These are phyloP conservation scores for Alauda arvensis DNA, from an alignment of 2,797 vertebrate species.

Conservation along the genomic window DNA sequence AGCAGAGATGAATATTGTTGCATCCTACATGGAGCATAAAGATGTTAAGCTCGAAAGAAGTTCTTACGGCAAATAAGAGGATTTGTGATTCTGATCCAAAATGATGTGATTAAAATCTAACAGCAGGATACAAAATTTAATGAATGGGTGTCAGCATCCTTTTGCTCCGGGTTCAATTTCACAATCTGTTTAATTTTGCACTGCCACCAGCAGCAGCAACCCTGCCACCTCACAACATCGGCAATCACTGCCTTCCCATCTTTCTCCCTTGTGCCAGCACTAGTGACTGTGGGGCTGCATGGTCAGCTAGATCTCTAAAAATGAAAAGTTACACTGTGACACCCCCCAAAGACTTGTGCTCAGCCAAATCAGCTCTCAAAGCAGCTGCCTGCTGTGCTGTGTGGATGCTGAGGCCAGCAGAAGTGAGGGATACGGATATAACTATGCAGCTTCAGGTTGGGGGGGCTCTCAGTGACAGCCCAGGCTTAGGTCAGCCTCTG, in stretches of 20 bases:
- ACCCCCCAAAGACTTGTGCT: constrained; percentile 3
- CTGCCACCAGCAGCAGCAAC: neutral
- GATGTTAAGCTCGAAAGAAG: constrained; percentile 43
- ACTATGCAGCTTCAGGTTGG: neutral
- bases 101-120: constrained; percentile 53
- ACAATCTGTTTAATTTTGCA: constrained; percentile 25
- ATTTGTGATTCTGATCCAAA: constrained; percentile 53
- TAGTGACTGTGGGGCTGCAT: neutral
- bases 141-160: constrained; percentile 22
- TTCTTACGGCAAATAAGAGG: constrained; percentile 34
- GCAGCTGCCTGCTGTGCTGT: constrained; percentile 19
- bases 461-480: neutral
- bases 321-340: neutral
- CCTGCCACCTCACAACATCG: neutral
- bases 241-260: neutral
- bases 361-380: constrained; percentile 34
- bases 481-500: constrained; percentile 27
- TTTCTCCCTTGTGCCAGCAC: constrained; percentile 13
- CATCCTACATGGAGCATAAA: constrained; percentile 49
- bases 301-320: constrained; percentile 44
- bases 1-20: constrained; percentile 60
- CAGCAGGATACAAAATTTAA: constrained; percentile 38
- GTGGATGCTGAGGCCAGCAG: constrained; percentile 48
- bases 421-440: neutral
- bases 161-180: constrained; percentile 8